Base-by-base conservation (phyloP, 2,113 vertebrate species). In the Laterallus jamaicensis region DNA sequence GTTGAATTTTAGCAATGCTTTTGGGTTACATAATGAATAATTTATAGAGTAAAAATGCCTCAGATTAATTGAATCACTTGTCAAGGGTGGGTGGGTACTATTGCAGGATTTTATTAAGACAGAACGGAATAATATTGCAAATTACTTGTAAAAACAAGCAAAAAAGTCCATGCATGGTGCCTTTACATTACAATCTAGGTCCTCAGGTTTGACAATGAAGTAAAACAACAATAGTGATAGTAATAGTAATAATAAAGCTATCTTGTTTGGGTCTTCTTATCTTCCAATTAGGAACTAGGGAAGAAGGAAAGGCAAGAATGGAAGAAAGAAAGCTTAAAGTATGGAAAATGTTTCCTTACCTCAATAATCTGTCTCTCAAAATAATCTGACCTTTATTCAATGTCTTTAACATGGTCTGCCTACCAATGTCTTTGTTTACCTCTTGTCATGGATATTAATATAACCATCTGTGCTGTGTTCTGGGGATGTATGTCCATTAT, bases 151-250 rank as follows among this genome's bases (percentile, higher is more conserved):
- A 67, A 71, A 70, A 31, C 4, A 31, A 58, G 15, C 6, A 32
- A 35, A 32, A 47, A 44, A 26, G 1, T 22, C 4, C 15, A 11
- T 5, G 1, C 26, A 19, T 10, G 5, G 12, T 68, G 17, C 8
- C 59, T 58, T 86, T 64, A 67, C 24, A 49, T 22, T 28, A 50
- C 7, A 73, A 77, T 71, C 10, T n/a, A 73, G 5, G 2, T 47
- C 18, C 14, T 71, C 13, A 55, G 13, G 64, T 13, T 59, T 63
- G 5, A 49, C 11, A 73, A 55, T 24, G 75, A 62, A 49, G 26
- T 35, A 80, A 82, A 68, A 47, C 4, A 63, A 12, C 8, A 16
- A 81, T 15, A 22, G 54, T 11, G 5, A 58, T 21, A 28, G 24
- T 3, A 2, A 42, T 24, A 47, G 73, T 7, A 6, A 80, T 3